These are phyloP conservation scores for Amphipyra tragopoginis DNA, from an alignment of 2,888 invertebrate species.

Conservation along the genomic window DNA sequence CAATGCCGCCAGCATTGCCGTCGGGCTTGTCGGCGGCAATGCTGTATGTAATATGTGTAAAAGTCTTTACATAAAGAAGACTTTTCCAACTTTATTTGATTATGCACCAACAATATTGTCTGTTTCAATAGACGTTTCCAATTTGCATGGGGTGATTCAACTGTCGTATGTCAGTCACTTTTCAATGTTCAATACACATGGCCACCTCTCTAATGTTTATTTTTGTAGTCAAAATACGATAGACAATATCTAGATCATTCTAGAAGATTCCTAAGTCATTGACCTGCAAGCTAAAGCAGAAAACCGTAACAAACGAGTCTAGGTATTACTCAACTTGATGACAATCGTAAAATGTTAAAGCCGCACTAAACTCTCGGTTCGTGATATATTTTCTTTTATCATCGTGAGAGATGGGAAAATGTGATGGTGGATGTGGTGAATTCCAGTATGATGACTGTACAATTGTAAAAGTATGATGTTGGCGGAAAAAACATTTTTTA, in stretches of 20 bases:
- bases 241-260: slow-evolving; percentile 24
- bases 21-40: too few species aligned
- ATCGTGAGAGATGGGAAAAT: slow-evolving; percentile 24
- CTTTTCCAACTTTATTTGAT: too few species aligned
- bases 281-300: slow-evolving; percentile 29
- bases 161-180: not conserved
- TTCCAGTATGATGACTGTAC: not conserved
- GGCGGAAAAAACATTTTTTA: too few species aligned
- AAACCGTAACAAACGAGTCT: slow-evolving; percentile 32
- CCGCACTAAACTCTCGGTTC: slow-evolving; percentile 51
- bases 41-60: too few species aligned
- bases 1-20: too few species aligned
- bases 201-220: not conserved
- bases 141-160: too few species aligned
- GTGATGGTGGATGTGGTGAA: not conserved
- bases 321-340: slow-evolving; percentile 52
- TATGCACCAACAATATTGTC: too few species aligned
- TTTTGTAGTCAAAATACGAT: not conserved
- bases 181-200: not conserved
- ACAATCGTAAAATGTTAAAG: slow-evolving; percentile 60
- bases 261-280: slow-evolving; percentile 38
- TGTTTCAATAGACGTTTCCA: too few species aligned
- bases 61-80: too few species aligned
- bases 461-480: not conserved
- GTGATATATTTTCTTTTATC: slow-evolving; percentile 43